Conservation (phyloP, 35 echinoderm and acorn worm species). For the Anneissia japonica region DNA sequence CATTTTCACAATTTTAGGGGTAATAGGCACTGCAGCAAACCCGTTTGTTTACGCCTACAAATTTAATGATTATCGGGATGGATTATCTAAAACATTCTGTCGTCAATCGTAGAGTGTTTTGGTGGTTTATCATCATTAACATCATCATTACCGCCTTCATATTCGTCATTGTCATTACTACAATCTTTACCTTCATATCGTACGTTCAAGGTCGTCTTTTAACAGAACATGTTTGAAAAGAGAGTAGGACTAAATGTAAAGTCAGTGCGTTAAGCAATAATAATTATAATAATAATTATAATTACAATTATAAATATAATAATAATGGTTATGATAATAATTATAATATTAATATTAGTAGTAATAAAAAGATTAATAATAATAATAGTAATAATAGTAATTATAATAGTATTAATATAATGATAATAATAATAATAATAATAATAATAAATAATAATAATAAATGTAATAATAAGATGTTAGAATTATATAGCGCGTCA, state of each 20-base stretch:
- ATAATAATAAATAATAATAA: too few species aligned
- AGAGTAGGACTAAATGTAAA: too few species aligned
- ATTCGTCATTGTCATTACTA: too few species aligned
- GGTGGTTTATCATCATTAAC: too few species aligned
- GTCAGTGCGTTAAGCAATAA: neutral
- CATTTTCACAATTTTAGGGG: too few species aligned
- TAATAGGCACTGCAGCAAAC: neutral
- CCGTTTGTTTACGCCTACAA: neutral
- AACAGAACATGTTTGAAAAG: too few species aligned
- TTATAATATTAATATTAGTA: neutral
- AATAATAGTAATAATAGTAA: conserved; percentile 5
- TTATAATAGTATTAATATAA: neutral
- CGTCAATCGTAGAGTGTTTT: neutral
- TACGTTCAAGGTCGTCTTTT: too few species aligned
- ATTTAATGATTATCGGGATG: neutral
- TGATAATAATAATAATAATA: conserved; percentile 5
- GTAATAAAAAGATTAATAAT: neutral
- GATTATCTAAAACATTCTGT: neutral
- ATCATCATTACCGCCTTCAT: too few species aligned
- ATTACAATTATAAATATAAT: neutral
- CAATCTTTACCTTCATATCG: too few species aligned
- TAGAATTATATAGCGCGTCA: too few species aligned
- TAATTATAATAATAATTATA: neutral
- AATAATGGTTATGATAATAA: conserved; percentile 1
- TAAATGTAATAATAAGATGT: too few species aligned